phyloP scores from a whole-genome alignment of 2,888 invertebrate genomes.

The Drosophila dives region DNA sequence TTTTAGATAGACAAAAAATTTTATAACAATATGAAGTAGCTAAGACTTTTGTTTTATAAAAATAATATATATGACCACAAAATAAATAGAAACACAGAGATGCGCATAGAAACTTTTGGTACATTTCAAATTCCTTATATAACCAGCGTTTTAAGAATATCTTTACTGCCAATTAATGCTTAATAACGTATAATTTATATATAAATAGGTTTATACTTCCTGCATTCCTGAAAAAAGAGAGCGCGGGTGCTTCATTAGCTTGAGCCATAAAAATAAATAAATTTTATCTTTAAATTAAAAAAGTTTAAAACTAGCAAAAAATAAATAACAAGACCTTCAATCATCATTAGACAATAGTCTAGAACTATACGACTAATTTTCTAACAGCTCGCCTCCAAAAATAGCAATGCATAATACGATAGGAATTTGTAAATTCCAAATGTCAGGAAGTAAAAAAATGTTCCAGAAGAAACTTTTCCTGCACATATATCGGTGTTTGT shows the following conservation, averaged over 20 bases:
- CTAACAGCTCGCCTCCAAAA: slow-evolving; percentile 31
- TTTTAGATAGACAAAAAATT: neutral
- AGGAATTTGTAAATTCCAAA: slow-evolving; percentile 10
- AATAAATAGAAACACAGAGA: neutral
- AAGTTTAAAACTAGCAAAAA: neutral
- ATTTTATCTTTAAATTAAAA: neutral
- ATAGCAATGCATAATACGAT: slow-evolving; percentile 16
- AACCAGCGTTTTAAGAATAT: too few relatives aligned
- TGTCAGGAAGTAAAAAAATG: slow-evolving; percentile 36
- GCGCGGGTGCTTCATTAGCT: neutral
- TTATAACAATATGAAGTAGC: neutral
- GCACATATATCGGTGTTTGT: slow-evolving; percentile 43
- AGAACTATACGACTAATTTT: neutral
- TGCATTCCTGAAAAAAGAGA: neutral
- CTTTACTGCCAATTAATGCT: too few relatives aligned
- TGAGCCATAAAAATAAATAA: neutral
- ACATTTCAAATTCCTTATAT: neutral
- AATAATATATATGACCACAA: neutral
- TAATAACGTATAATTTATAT: neutral
- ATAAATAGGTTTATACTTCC: neutral
- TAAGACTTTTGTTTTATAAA: neutral
- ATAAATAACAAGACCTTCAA: slow-evolving; percentile 1
- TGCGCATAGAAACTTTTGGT: neutral
- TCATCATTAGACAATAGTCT: slow-evolving; percentile 5
- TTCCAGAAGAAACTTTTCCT: slow-evolving; percentile 22